Conservation (phyloP, 2,888 invertebrate genomes). For the Villa cingulata region DNA sequence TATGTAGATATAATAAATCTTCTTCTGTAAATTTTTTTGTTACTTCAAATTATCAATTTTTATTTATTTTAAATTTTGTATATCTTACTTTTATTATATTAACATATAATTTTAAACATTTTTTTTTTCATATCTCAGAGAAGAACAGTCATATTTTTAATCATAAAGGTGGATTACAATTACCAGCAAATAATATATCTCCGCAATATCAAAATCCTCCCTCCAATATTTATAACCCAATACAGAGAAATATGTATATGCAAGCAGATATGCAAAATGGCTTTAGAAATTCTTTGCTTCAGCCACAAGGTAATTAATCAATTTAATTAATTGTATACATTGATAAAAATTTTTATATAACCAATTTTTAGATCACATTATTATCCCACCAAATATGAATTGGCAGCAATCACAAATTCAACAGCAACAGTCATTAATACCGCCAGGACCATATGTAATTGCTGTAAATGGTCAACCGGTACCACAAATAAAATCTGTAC, state of each 20-base stretch:
- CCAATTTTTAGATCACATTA: conserved; percentile 5
- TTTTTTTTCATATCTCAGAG: conserved; percentile 33
- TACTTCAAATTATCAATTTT: too few species aligned
- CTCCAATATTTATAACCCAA: conserved; percentile 20
- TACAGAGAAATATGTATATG: conserved; percentile 26
- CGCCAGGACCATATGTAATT: conserved; percentile 3
- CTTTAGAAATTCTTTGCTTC: conserved; percentile 12
- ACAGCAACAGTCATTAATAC: conserved; percentile 3
- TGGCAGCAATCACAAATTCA: conserved; percentile 17
- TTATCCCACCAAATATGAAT: conserved; percentile 19
- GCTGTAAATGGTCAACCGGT: conserved; percentile 9
- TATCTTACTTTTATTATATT: too few species aligned
- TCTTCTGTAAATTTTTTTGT: too few species aligned
- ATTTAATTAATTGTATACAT: background rate
- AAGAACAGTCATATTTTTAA: conserved; percentile 54
- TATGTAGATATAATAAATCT: too few species aligned
- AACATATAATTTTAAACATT: too few species aligned
- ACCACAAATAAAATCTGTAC: conserved; percentile 7
- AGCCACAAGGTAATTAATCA: conserved; percentile 13
- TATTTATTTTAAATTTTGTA: too few species aligned
- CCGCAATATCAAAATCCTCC: conserved; percentile 11
- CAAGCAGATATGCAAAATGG: conserved; percentile 14
- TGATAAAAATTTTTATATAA: too few species aligned
- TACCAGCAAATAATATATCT: conserved; percentile 30
- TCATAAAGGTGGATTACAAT: conserved; percentile 52